A percentile compares a stretch with the other conserved stretches of the same genome.
Evolutionary conservation across 2,797 vertebrate species (phyloP).

Genomic region (Sebastes iracundus): DNA sequence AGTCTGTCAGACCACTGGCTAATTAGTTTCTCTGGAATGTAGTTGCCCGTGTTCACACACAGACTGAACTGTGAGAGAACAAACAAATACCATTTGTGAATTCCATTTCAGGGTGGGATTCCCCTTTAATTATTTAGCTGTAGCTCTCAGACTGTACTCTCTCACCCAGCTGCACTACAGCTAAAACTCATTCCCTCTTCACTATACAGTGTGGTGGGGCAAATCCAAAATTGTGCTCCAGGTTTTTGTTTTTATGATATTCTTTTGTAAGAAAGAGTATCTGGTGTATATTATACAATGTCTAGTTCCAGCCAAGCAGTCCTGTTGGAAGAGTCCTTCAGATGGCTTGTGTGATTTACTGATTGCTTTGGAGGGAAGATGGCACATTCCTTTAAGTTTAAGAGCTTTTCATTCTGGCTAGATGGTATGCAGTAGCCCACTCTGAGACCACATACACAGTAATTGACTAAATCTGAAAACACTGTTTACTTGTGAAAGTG

Average conservation of each 20-base stretch:
- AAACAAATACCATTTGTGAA: conserved; percentile 52
- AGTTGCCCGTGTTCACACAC: conserved; percentile 53
- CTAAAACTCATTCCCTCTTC: conserved; percentile 29
- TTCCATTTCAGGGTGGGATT: conserved; percentile 52
- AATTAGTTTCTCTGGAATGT: conserved; percentile 67
- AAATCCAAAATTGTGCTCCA: conserved; percentile 3
- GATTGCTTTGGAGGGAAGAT: not conserved
- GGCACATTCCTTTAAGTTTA: not conserved
- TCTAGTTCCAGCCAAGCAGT: not conserved
- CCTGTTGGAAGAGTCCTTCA: not conserved
- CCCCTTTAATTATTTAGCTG: conserved; percentile 63
- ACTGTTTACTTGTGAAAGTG: not conserved
- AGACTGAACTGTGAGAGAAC: conserved; percentile 47
- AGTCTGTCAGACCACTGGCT: conserved; percentile 53
- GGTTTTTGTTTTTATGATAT: conserved; percentile 5
- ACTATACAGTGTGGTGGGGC: not conserved
- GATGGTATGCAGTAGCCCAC: not conserved
- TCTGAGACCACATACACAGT: not conserved
- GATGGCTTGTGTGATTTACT: not conserved
- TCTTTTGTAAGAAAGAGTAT: not conserved
- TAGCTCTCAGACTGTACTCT: conserved; percentile 33
- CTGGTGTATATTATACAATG: not conserved
- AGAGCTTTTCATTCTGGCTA: not conserved
- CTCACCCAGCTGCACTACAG: conserved; percentile 1
- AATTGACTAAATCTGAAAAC: not conserved